These are phyloP conservation scores for Antheraea assamensis DNA, from an alignment of 2,888 invertebrate genomes.

Conservation along the genomic window DNA sequence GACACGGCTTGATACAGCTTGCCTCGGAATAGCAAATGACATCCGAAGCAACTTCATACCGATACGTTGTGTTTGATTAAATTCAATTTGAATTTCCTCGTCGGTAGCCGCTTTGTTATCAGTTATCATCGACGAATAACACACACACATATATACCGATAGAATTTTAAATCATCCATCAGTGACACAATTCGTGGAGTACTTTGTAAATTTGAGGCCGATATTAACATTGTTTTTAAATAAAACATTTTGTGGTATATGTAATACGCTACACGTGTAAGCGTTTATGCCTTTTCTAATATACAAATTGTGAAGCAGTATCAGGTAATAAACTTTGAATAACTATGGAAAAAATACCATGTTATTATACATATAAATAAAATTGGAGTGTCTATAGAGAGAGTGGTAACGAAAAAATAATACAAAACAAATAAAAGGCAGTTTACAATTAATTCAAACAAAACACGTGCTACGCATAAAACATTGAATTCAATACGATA, in stretches of 20 bases:
- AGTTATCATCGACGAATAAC: constrained; percentile 1
- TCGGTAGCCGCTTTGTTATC: neutral
- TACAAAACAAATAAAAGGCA: no score
- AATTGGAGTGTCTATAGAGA: no score
- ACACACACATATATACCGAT: neutral
- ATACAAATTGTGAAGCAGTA: neutral
- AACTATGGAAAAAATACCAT: no score
- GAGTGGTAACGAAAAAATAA: no score
- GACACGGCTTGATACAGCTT: neutral
- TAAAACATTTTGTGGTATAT: neutral
- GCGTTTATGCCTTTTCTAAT: neutral
- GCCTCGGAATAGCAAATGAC: neutral
- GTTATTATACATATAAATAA: no score
- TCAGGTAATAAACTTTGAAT: no score
- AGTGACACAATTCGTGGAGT: neutral
- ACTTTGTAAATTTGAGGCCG: neutral
- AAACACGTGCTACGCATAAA: no score
- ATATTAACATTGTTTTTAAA: neutral
- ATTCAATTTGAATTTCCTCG: constrained; percentile 17
- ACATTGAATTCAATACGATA: no score
- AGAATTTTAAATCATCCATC: constrained; percentile 6
- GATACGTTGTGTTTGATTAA: constrained; percentile 7
- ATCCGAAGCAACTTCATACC: neutral
- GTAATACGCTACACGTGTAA: neutral
- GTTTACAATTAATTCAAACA: no score